A percentile compares a stretch with the other conserved stretches of the same genome.
These are phyloP conservation scores for Metellina segmentata DNA, from an alignment of 2,888 invertebrate species.

Conservation along the genomic window DNA sequence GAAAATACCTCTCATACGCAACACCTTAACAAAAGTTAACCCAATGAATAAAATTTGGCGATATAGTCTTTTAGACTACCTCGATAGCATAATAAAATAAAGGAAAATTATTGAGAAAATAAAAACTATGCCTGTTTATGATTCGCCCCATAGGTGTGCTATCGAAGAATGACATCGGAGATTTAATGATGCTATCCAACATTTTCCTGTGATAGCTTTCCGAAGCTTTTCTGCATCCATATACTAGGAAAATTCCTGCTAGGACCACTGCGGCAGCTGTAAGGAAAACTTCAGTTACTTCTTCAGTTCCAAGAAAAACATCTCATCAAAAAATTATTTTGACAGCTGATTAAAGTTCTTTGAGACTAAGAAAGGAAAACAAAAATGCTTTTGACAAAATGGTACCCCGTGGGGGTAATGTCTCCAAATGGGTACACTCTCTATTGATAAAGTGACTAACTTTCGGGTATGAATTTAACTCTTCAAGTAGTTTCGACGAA, in stretches of 20 bases:
- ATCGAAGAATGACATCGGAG: constrained; percentile 81
- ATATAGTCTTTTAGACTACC: too few relatives aligned
- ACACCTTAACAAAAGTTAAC: too few relatives aligned
- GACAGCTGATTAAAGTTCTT: not conserved
- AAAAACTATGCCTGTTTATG: constrained; percentile 80
- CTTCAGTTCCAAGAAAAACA: not conserved
- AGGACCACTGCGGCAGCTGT: constrained; percentile 29
- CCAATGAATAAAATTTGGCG: too few relatives aligned
- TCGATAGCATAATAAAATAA: not conserved
- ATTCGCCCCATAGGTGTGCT: constrained; percentile 82
- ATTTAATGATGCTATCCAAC: constrained; percentile 78
- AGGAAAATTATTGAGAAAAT: not conserved
- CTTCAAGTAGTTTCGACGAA: too few relatives aligned
- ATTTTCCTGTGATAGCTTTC: constrained; percentile 73
- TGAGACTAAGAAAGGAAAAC: too few relatives aligned
- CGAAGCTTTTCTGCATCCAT: constrained; percentile 68
- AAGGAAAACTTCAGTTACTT: not conserved
- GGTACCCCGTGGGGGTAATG: too few relatives aligned
- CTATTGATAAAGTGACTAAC: too few relatives aligned
- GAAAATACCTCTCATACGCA: too few relatives aligned
- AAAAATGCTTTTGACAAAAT: not conserved
- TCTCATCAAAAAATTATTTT: not conserved
- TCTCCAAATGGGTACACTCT: too few relatives aligned
- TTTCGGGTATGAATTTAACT: too few relatives aligned
- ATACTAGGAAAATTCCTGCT: constrained; percentile 68